These are phyloP conservation scores for Folsomia candida DNA, from an alignment of 2,888 invertebrate species.

Conservation along the genomic window DNA sequence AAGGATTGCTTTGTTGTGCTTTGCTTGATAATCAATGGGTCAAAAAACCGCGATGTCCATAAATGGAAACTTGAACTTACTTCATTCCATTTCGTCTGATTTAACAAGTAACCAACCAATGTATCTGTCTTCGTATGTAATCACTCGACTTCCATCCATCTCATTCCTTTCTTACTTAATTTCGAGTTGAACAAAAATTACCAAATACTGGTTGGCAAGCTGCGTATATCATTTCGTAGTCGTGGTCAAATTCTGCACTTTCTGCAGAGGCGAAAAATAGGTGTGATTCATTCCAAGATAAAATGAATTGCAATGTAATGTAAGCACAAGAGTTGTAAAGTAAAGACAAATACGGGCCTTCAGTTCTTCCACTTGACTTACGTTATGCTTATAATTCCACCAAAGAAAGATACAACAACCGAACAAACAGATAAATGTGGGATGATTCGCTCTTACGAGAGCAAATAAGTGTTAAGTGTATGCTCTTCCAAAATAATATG, in stretches of 20 bases:
- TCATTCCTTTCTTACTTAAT: not conserved
- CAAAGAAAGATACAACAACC: too few species aligned
- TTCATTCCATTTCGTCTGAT: not conserved
- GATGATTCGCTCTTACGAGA: too few species aligned
- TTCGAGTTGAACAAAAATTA: not conserved
- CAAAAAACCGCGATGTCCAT: not conserved
- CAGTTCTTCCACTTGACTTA: not conserved
- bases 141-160: too few species aligned
- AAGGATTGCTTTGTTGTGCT: not conserved
- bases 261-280: not conserved
- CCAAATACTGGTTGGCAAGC: not conserved
- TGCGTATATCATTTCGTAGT: not conserved
- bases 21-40: not conserved
- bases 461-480: not conserved
- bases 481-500: not conserved
- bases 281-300: not conserved
- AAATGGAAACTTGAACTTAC: not conserved
- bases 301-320: not conserved
- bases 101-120: not conserved
- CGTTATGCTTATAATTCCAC: too few species aligned
- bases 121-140: too few species aligned
- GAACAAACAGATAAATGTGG: too few species aligned
- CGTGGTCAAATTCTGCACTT: not conserved
- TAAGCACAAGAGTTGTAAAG: too few species aligned
- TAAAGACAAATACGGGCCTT: not conserved